Evolutionary conservation across 2,113 vertebrate species (phyloP), one percentile per base, ranked within the genome.

Genomic region (Actenoides lindsayi): DNA sequence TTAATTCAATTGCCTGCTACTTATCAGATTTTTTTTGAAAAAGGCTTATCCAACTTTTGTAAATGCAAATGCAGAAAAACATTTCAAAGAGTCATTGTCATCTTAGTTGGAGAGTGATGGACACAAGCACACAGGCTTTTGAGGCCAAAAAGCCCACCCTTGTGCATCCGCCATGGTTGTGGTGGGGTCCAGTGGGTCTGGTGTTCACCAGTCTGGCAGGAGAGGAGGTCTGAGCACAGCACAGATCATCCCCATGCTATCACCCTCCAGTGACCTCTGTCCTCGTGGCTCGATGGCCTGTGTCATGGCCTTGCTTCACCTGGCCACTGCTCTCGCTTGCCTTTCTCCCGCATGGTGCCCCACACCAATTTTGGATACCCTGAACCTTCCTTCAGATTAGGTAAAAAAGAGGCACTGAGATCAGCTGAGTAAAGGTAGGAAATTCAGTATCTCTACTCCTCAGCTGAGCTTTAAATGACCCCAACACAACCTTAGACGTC

Each of bases 21-120:
- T 97, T 94, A 97, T 96, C 96, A 91, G 87, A 67, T 90, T 91
- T 88, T 89, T 31, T 31, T 51, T 3, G 1, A 31, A 77, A 75
- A 95, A 90, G 71, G 78, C 63, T 96, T 93, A 93, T 91, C 91
- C 95, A 96, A 82, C 82, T 95, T 95, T 97, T 96, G 89, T 28
- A 94, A 95, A 96, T 94, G 87, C 75, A 97, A 96, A 97, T 92
- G 57, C 74, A 92, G 80, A 94, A 81, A 87, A 93, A 91, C 65
- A 84, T 93, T 96, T 94, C 93, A 95, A 90, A 94, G 68, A 77
- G n/a, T 73, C 0, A 2, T 71, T 54, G 48, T 56, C 15, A 9
- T 82, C 73, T 48, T 65, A 71, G 59, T 70, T 93, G 48, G 23
- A 82, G 70, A 60, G 48, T 11, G 31, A 91, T 57, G 53, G 56